Percentiles rank a stretch among this genome's conserved stretches.
Evolutionary conservation across 1,140 invertebrate genomes (phyloP).

Genomic region (Caerostris darwini): DNA sequence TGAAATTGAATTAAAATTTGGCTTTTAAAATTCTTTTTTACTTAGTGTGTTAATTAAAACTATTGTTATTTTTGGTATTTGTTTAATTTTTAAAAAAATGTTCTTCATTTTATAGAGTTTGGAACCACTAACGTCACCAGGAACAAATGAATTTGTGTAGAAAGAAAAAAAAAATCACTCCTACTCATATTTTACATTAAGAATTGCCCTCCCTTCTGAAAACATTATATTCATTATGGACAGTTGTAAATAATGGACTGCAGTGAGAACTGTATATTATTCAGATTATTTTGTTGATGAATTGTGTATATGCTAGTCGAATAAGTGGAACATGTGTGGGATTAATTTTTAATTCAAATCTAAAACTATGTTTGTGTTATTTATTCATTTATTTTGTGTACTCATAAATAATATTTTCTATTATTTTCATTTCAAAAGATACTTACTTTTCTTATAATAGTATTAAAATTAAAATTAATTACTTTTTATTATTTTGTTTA

Average conservation of each 20-base stretch:
- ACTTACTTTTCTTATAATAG: too few species aligned
- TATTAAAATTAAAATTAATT: too few species aligned
- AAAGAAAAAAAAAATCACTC: not conserved
- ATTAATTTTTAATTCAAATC: not conserved
- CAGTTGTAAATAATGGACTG: not conserved
- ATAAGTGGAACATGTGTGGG: not conserved
- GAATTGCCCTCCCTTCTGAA: not conserved
- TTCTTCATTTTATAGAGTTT: conserved; percentile 73
- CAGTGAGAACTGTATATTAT: conserved; percentile 28
- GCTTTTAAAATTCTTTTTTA: too few species aligned
- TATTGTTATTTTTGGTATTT: too few species aligned
- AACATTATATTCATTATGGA: not conserved
- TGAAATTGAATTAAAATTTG: too few species aligned
- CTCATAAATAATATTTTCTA: too few species aligned
- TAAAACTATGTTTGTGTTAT: not conserved
- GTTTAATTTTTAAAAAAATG: too few species aligned
- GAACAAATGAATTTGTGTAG: conserved; percentile 79
- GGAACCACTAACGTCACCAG: conserved; percentile 79
- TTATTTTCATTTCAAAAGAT: too few species aligned
- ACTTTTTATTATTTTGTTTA: too few species aligned
- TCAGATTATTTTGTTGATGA: conserved; percentile 5
- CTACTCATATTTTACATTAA: not conserved
- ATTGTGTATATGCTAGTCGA: not conserved
- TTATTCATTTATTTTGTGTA: conserved; percentile 13
- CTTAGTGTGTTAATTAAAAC: too few species aligned